These are phyloP conservation scores for Phorcus lineatus DNA, from an alignment of 2,888 invertebrate species.

Conservation along the genomic window DNA sequence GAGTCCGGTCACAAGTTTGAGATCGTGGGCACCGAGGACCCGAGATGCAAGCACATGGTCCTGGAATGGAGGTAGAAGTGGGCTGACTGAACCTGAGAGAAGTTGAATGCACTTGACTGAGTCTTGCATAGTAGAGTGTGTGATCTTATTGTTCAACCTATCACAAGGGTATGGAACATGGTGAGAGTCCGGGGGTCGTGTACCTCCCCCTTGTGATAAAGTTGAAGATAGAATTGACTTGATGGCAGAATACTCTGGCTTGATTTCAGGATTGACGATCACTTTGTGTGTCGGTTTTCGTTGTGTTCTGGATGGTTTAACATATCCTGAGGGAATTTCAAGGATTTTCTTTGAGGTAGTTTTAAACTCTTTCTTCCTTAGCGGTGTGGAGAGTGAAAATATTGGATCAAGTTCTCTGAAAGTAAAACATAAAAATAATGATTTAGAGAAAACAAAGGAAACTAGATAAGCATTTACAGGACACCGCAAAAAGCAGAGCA, in stretches of 20 bases:
- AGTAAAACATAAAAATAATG: not conserved
- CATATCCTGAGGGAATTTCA: slow-evolving; percentile 33
- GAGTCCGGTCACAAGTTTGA: not conserved
- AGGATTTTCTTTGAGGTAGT: slow-evolving; percentile 82
- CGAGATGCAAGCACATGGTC: not conserved
- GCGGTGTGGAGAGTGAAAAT: slow-evolving; percentile 86
- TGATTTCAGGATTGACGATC: not conserved
- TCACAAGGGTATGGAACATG: not conserved
- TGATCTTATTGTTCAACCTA: not conserved
- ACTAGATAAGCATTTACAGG: too few species aligned
- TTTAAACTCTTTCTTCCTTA: slow-evolving; percentile 84
- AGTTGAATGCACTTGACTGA: not conserved
- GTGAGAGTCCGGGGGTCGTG: not conserved
- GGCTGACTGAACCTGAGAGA: slow-evolving; percentile 5
- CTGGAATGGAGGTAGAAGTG: slow-evolving; percentile 2
- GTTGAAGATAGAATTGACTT: not conserved
- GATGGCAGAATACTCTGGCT: slow-evolving; percentile 7
- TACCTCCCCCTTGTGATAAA: not conserved
- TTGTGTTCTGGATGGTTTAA: not conserved
- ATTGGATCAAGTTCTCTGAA: slow-evolving; percentile 86
- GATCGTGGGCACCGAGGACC: not conserved
- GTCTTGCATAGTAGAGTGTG: not conserved
- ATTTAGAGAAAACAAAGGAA: too few species aligned
- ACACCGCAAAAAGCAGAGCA: too few species aligned
- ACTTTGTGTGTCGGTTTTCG: not conserved